Evolutionary conservation across 30 jellyfish, hydroid and myxozoan species (phyloP), one percentile per base, ranked within the genome.

Genomic region (Euphysa ruthae): DNA sequence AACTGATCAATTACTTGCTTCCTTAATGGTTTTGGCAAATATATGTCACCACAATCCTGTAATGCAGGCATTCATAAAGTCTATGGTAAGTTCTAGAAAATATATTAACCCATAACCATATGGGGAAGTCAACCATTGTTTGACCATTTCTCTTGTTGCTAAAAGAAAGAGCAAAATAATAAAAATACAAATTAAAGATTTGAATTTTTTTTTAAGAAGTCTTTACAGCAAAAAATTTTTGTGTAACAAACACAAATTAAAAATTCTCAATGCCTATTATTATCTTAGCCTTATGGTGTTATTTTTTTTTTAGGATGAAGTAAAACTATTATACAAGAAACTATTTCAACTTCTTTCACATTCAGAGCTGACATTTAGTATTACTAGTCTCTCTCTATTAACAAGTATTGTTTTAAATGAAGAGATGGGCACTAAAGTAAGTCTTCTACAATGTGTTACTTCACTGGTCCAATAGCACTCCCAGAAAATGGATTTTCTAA

Each of bases 391-490:
- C 18, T 19, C 80, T 15, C 25, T 68, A 8, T 27, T 68, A 35
- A 68, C 74, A 3, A 68, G 74, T 26, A 38, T 84, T 0, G 73
- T 71, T 18, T 46, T 75, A 25, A 61, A 84, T 52, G 95, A 84
- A 49, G 93, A 85, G 7, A 56, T 76, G 54, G 95, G 95, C 6
- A 90, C 70, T 55, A 84, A 84, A 80, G 95, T 83, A 66, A 2
- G 33, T 5, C 29, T n/a, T 8, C n/a, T 38, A 38, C 12, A 38
- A 38, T 38, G 52, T 38, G 52, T n/a, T n/a, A n/a, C n/a, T n/a
- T n/a, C n/a, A n/a, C n/a, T n/a, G n/a, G n/a, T n/a, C n/a, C n/a
- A n/a, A n/a, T n/a, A n/a, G n/a, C n/a, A n/a, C n/a, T n/a, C n/a
- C n/a, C n/a, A n/a, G n/a, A n/a, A n/a, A n/a, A n/a, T n/a, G n/a